phyloP scores from a whole-genome alignment of 2,797 vertebrate species.

The Mus spretus region DNA sequence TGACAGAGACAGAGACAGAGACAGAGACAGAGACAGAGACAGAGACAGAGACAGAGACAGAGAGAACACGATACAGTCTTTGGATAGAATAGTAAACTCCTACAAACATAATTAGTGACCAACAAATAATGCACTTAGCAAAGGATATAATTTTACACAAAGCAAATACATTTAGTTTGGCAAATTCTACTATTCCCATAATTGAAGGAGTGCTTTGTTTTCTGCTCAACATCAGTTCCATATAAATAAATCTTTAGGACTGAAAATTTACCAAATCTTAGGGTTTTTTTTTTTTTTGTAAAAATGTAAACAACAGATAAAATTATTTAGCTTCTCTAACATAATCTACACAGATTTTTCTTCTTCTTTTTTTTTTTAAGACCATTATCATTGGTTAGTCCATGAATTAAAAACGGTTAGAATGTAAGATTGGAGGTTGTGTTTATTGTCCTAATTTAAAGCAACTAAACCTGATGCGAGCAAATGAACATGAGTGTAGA shows the following conservation, averaged over 20 bases:
- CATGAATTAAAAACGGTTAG: constrained; percentile 28
- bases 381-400: not conserved
- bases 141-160: constrained; percentile 67
- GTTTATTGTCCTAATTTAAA: constrained; percentile 56
- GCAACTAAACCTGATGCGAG: not conserved
- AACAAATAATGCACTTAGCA: constrained; percentile 24
- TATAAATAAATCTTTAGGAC: constrained; percentile 13
- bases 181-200: constrained; percentile 41
- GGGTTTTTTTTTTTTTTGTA: not conserved
- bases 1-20: no score
- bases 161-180: not conserved
- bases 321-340: constrained; percentile 36
- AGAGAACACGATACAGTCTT: not conserved
- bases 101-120: constrained; percentile 64
- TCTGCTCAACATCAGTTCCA: not conserved
- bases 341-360: not conserved
- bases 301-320: constrained; percentile 57
- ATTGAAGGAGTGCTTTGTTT: constrained; percentile 39
- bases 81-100: constrained; percentile 30
- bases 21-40: not conserved
- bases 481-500: constrained; percentile 28
- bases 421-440: not conserved
- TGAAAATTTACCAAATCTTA: constrained; percentile 52
- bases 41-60: no score
- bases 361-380: not conserved